These are phyloP conservation scores for Lordiphosa collinella DNA, from an alignment of 1,140 invertebrate species.

Conservation along the genomic window DNA sequence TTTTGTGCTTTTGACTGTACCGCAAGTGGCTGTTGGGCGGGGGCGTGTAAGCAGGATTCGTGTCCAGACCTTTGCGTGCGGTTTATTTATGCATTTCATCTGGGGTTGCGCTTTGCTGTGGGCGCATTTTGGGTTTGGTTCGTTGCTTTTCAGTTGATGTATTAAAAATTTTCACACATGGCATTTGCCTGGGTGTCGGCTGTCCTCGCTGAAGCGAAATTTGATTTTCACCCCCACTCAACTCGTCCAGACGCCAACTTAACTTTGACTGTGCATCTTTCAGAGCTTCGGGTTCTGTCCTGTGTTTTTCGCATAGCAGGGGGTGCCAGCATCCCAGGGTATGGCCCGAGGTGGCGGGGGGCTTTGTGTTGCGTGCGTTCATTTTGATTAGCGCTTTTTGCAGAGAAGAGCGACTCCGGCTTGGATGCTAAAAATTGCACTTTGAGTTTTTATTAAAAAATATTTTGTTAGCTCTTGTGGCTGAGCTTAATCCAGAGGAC, in stretches of 20 bases:
- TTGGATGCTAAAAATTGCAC: constrained; percentile 2
- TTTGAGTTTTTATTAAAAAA: constrained; percentile 45
- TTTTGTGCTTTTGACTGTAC: constrained; percentile 53
- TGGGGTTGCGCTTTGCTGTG: constrained; percentile 40
- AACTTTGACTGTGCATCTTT: constrained; percentile 55
- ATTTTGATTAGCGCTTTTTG: constrained; percentile 58
- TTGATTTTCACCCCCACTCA: constrained; percentile 48
- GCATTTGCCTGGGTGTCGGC: constrained; percentile 54
- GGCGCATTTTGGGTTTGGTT: constrained; percentile 23
- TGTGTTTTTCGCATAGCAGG: constrained; percentile 18
- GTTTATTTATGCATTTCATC: constrained; percentile 78
- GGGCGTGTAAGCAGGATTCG: constrained; percentile 15
- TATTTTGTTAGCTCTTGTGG: constrained; percentile 31
- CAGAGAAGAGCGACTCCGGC: constrained; percentile 8
- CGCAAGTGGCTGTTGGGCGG: neutral
- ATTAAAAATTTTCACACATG: constrained; percentile 77
- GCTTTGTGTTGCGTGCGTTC: constrained; percentile 22
- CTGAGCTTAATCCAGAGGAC: constrained; percentile 3
- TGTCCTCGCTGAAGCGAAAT: constrained; percentile 41
- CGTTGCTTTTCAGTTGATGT: constrained; percentile 68
- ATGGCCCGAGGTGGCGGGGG: neutral
- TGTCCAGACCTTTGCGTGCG: constrained; percentile 41
- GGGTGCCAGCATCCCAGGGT: neutral
- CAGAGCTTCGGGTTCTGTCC: constrained; percentile 29
- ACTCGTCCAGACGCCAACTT: neutral